Base-by-base conservation (phyloP, 1,140 invertebrate genomes). In the Zaprionus ghesquierei region DNA sequence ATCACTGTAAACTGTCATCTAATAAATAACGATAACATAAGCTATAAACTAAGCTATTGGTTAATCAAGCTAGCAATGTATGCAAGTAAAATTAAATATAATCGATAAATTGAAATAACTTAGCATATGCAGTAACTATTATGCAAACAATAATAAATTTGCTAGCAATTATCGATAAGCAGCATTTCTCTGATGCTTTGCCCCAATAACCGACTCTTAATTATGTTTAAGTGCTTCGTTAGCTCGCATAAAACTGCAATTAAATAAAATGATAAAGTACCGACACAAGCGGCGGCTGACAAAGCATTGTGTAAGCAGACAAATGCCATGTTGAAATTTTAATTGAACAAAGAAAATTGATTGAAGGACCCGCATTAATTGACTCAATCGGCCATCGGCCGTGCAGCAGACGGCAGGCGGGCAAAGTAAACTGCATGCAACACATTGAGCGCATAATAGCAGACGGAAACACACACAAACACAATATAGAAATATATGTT, bases 311-410 rank as follows among this genome's bases (percentile, higher is more conserved):
- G 0, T 2, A 41, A 41, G 35, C 35, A 15, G 35, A n/a, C 35
- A 46, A 46, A 22, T 46, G 41, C 20, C 9, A 46, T 18, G 41
- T 46, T 12, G 18, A 54, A 51, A 8, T 23, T 51, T 23, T 20
- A 54, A 54, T 54, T 54, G 51, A 54, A 31, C 25, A 49, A 44
- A 41, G 31, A 20, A 29, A 64, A 54, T 25, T 64, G 20, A 44
- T 38, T 60, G 31, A 41, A 15, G 56, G 8, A 41, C 10, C 56
- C 31, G 29, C 31, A 25, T 49, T 27, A 18, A 49, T 49, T 20
- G n/a, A 46, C 5, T 23, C 15, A 50, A 51, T 31, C 56, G 31
- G 12, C 27, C 23, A 23, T 22, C 12, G 29, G 18, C 58, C 44
- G 5, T 29, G 15, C n/a, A n/a, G n/a, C n/a, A n/a, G n/a, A n/a